phyloP scores from a whole-genome alignment of 35 echinoderm and acorn worm species.

The Chiridota heheva region DNA sequence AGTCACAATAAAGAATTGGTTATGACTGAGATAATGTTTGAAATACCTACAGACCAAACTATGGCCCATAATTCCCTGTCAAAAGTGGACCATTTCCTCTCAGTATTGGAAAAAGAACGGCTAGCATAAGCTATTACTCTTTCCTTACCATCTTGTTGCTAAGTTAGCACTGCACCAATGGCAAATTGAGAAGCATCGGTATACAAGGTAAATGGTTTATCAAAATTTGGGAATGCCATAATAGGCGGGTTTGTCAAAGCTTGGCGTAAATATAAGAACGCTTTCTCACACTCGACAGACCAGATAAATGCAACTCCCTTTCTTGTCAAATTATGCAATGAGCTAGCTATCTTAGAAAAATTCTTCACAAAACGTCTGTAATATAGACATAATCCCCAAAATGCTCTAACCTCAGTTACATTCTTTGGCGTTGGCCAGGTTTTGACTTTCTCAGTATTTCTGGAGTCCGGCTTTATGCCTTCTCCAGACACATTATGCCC shows the following conservation, averaged over 20 bases:
- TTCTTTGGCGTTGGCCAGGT: conserved; percentile 9
- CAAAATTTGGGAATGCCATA: too few relatives aligned
- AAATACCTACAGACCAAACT: conserved; percentile 29
- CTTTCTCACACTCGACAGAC: too few relatives aligned
- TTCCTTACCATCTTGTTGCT: too few relatives aligned
- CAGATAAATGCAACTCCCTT: conserved; percentile 3
- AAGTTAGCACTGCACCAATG: too few relatives aligned
- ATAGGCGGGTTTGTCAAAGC: too few relatives aligned
- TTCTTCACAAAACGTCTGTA: conserved; percentile 38
- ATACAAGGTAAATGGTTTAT: too few relatives aligned
- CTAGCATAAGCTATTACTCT: conserved; percentile 59
- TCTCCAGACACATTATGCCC: conserved; percentile 1
- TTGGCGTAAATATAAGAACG: too few relatives aligned
- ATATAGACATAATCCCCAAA: conserved; percentile 20
- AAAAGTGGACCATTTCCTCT: conserved; percentile 27
- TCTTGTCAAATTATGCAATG: neutral
- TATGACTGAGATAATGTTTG: conserved; percentile 45
- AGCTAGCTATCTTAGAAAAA: conserved; percentile 30
- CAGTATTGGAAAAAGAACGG: neutral
- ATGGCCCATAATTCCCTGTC: conserved; percentile 39
- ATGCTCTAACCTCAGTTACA: neutral
- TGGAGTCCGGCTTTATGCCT: conserved; percentile 11
- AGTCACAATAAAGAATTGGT: too few relatives aligned
- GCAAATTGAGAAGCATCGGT: too few relatives aligned
- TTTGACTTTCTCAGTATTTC: conserved; percentile 14